phyloP scores from a whole-genome alignment of 2,113 vertebrate genomes.

The Machaerirhynchus nigripectus region DNA sequence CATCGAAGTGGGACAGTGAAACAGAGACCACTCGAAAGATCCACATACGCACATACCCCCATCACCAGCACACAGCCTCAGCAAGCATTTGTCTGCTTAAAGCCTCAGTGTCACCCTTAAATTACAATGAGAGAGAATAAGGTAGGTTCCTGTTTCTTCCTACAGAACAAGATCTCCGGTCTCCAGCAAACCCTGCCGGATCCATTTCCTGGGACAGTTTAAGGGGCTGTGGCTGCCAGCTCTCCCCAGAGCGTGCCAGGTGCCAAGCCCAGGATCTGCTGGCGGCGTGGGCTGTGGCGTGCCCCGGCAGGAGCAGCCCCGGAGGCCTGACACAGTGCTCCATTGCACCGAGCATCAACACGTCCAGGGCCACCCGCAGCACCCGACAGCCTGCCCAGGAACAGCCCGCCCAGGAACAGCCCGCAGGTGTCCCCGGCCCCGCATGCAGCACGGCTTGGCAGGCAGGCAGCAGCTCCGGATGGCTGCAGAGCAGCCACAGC shows the following conservation, averaged over 20 bases:
- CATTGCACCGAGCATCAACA: too few relatives aligned
- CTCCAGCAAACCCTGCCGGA: neutral
- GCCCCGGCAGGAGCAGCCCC: neutral
- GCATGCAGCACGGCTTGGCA: too few relatives aligned
- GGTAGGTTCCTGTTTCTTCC: neutral
- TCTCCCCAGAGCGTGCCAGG: neutral
- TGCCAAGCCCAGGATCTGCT: neutral
- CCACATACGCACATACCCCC: fast-evolving
- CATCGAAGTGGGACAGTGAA: neutral
- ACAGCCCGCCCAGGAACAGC: too few relatives aligned
- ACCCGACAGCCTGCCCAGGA: too few relatives aligned
- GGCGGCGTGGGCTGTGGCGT: neutral
- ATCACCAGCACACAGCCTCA: neutral
- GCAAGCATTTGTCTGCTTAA: neutral
- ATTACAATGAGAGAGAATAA: neutral
- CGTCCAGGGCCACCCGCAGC: too few relatives aligned
- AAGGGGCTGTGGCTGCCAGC: neutral
- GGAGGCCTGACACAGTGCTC: neutral
- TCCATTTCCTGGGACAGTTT: neutral
- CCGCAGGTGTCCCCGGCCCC: too few relatives aligned
- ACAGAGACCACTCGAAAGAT: neutral
- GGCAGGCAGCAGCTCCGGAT: neutral
- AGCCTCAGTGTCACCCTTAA: neutral
- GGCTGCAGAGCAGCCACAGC: neutral
- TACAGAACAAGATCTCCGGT: neutral